Conservation (phyloP, 2,888 invertebrate genomes). For the Amorpha juglandis region DNA sequence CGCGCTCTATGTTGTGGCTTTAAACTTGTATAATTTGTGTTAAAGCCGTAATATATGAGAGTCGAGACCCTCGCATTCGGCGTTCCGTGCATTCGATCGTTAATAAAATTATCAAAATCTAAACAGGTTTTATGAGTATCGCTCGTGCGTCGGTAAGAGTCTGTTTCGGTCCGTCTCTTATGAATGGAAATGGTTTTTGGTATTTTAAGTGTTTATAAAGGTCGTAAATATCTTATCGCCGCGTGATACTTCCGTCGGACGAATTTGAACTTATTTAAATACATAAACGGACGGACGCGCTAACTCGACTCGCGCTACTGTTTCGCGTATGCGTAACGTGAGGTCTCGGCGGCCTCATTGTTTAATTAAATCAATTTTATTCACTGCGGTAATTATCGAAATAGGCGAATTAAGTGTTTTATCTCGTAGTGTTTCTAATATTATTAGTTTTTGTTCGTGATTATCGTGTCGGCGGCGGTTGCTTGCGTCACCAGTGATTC, state of each 20-base stretch:
- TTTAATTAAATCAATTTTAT: slow-evolving; percentile 24
- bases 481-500: slow-evolving; percentile 73
- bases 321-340: slow-evolving; percentile 34
- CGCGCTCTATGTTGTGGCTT: slow-evolving; percentile 78
- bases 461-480: slow-evolving; percentile 49
- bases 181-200: slow-evolving; percentile 83
- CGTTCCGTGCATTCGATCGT: slow-evolving; percentile 78
- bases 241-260: slow-evolving; percentile 82
- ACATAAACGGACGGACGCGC: slow-evolving; percentile 68
- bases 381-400: slow-evolving; percentile 20
- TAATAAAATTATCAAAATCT: slow-evolving; percentile 85
- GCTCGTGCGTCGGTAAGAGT: slow-evolving; percentile 73
- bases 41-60: slow-evolving; percentile 83
- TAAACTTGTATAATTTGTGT: slow-evolving; percentile 84
- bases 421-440: slow-evolving; percentile 18
- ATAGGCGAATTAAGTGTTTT: slow-evolving; percentile 18
- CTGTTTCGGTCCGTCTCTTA: slow-evolving; percentile 72
- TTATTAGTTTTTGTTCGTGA: slow-evolving; percentile 47
- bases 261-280: slow-evolving; percentile 75
- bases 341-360: slow-evolving; percentile 5
- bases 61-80: slow-evolving; percentile 73
- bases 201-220: slow-evolving; percentile 82
- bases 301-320: slow-evolving; percentile 75
- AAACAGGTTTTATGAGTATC: slow-evolving; percentile 80
- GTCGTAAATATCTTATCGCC: slow-evolving; percentile 81